These are phyloP conservation scores for Noctua janthe DNA, from an alignment of 2,888 invertebrate genomes.

Conservation along the genomic window DNA sequence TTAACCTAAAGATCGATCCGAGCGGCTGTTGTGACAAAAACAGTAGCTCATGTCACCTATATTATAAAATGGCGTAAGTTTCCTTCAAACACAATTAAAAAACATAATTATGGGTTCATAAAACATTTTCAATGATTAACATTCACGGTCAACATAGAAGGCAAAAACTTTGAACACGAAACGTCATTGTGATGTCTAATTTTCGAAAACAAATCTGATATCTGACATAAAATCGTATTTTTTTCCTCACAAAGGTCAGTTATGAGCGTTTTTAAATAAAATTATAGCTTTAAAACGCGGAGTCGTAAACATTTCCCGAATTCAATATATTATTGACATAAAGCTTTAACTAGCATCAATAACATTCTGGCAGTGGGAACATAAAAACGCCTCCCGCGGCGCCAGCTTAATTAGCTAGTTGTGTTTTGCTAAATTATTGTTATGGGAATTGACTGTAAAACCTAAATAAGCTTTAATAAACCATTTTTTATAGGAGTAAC, in stretches of 20 bases:
- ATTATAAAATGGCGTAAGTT: background rate
- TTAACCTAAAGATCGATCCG: too few relatives aligned
- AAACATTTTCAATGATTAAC: conserved; percentile 30
- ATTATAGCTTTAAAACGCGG: conserved; percentile 27
- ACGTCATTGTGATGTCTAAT: conserved; percentile 23
- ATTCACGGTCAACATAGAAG: conserved; percentile 40
- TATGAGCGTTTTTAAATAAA: conserved; percentile 33
- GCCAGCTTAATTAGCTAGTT: conserved; percentile 57
- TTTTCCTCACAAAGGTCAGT: conserved; percentile 27
- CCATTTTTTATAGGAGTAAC: background rate
- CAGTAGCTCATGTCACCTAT: background rate
- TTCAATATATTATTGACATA: conserved; percentile 57
- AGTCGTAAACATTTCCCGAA: conserved; percentile 53
- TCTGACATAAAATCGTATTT: conserved; percentile 18
- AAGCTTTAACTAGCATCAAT: conserved; percentile 58
- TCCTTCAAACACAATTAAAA: background rate
- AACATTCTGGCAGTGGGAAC: conserved; percentile 46
- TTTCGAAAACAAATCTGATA: conserved; percentile 37
- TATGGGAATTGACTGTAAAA: conserved; percentile 46
- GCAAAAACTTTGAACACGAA: conserved; percentile 40
- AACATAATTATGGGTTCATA: conserved; percentile 10
- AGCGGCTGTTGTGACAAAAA: background rate
- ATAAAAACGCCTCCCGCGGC: conserved; percentile 62
- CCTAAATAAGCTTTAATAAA: conserved; percentile 9
- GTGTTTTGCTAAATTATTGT: conserved; percentile 47